Percentiles rank a stretch among this genome's conserved stretches.
Conservation (phyloP, 2,113 vertebrate genomes). For the Heptranchias perlo region DNA sequence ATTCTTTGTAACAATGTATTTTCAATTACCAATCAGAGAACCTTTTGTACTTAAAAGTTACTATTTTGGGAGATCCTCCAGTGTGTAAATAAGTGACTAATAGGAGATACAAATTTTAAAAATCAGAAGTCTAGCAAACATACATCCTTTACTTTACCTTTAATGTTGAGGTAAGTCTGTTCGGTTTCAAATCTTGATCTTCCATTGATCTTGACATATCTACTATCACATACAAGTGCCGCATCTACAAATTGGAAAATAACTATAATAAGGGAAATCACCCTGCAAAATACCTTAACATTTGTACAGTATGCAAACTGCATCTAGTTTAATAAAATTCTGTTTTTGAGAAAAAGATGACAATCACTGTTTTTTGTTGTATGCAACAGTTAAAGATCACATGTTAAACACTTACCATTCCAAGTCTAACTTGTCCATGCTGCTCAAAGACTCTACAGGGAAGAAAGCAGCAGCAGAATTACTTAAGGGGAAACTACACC, state of each 20-base stretch:
- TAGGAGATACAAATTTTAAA: not conserved
- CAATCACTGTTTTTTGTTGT: not conserved
- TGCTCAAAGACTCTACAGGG: conserved; percentile 69
- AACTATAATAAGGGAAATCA: not conserved
- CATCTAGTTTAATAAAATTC: not conserved
- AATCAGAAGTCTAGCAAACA: too few species aligned
- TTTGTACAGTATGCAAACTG: not conserved
- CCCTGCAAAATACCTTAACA: not conserved
- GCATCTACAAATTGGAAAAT: conserved; percentile 68
- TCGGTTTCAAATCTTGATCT: conserved; percentile 92
- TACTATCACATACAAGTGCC: conserved; percentile 84
- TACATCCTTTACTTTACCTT: conserved; percentile 61
- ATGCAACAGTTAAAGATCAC: not conserved
- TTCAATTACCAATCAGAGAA: not conserved
- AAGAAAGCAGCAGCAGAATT: conserved; percentile 34
- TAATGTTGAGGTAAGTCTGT: conserved; percentile 77
- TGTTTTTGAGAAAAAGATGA: not conserved
- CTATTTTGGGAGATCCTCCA: not conserved
- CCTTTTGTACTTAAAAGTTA: not conserved
- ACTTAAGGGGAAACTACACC: conserved; percentile 42
- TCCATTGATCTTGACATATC: conserved; percentile 94
- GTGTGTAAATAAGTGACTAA: not conserved
- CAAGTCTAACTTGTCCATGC: conserved; percentile 88
- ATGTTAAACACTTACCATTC: conserved; percentile 74
- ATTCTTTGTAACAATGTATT: not conserved